Evolutionary conservation across 2,113 vertebrate genomes (phyloP), one percentile per base, ranked within the genome.

Genomic region (Turdus rufiventris): DNA sequence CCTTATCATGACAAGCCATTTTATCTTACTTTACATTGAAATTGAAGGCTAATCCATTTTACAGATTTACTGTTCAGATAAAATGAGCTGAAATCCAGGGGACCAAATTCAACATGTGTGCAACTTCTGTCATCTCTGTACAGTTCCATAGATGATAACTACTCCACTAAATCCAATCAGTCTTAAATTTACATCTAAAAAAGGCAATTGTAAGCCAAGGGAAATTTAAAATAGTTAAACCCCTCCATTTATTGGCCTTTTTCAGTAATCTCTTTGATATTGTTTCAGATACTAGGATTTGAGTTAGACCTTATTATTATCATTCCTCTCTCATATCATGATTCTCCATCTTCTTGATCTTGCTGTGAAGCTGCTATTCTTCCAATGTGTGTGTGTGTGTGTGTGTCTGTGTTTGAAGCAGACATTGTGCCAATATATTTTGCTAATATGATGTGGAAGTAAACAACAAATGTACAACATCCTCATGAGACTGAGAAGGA

Each of bases 1-100:
- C 13, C 36, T 90, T 93, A 91, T 93, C 72, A 73, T 25, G n/a
- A 29, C 4, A 2, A 90, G 26, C 6, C 23, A 88, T 94, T 78
- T 93, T 79, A 96, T 67, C 40, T 36, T 85, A 58, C 62, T 92
- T 96, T 88, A 48, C 28, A 63, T 93, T 95, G 88, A 88, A 96
- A 95, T 82, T 93, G 58, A 88, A 92, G 56, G 48, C 18, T 95
- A 92, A 93, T 88, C 61, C 34, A 61, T 94, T 93, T 91, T 93
- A 24, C 40, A 93, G 86, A 92, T 93, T 78, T 74, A 71, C 36
- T 77, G 38, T 75, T 86, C 50, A 72, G 76, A 86, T 94, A 77
- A 85, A 95, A 91, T 45, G 18, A 84, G 80, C 88, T 78, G 95
- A 93, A 93, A 96, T 96, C 45, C 51, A 73, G 86, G 24, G 34